Base-by-base conservation (phyloP, 2,888 invertebrate genomes). In the Oligia strigilis region DNA sequence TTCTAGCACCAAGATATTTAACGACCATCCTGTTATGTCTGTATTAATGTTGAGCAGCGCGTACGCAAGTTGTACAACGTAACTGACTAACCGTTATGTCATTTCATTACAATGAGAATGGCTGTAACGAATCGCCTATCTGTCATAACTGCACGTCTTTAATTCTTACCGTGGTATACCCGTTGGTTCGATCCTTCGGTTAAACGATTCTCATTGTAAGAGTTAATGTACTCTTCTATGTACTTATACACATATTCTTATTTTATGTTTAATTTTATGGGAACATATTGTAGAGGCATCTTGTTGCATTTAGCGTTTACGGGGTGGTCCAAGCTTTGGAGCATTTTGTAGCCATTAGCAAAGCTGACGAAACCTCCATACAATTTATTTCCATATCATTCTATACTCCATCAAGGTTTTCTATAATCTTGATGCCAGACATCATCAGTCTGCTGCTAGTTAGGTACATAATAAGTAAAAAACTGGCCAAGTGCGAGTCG, bases 141-240 rank as follows among this genome's bases (percentile, higher is more conserved):
- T 83, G n/a, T 77, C 87, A 88, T 88, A 70, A 55, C 60, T 71
- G 74, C 87, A 88, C 87, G 87, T 87, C 75, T 79, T 85, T 80
- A 29, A 60, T 82, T 88, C 82, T 82, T 73, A 11, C 43, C 60
- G 66, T 77, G 86, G 81, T 82, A 74, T 77, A 83, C 67, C 60
- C 65, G 75, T 72, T 80, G 65, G 67, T 14, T 58, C 49, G 65
- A 80, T 75, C 83, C 75, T 74, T 46, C 60, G n/a, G 73, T 74
- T 55, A 76, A 79, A 82, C 82, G 85, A 79, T 79, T 85, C 75
- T 60, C 60, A 76, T 86, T 86, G 83, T 86, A 43, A 66, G 49
- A 43, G 49, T 46, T 65, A 46, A 82, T 82, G 80, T 69, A 14
- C 46, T 75, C 78, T 67, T 55, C 67, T 62, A 84, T 75, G 66